Percentiles rank a stretch among this genome's conserved stretches.
These are phyloP conservation scores for Drosophila erecta DNA, from an alignment of 1,140 invertebrate genomes.

Conservation along the genomic window DNA sequence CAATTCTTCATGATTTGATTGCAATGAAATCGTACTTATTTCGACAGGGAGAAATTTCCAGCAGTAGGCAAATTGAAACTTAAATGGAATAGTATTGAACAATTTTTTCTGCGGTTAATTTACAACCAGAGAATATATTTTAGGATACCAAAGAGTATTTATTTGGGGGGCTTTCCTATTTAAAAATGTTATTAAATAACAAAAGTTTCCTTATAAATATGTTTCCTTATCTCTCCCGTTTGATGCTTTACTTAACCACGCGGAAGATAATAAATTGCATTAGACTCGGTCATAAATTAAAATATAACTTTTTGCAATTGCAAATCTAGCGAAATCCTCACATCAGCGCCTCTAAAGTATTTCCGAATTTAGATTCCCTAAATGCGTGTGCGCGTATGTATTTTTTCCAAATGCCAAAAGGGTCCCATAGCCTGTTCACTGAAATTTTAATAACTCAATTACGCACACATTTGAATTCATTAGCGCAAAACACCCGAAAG, in stretches of 20 bases:
- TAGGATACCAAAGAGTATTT: no score
- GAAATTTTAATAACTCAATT: slow-evolving; percentile 83
- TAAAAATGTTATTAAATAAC: no score
- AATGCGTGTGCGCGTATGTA: slow-evolving; percentile 9
- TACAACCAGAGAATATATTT: neutral
- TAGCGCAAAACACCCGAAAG: slow-evolving; percentile 64
- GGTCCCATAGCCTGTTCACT: slow-evolving; percentile 44
- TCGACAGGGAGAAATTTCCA: no score
- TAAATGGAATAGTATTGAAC: neutral
- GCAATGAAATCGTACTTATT: neutral
- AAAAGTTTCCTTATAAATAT: neutral
- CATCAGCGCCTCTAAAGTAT: slow-evolving; percentile 74
- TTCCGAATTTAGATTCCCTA: slow-evolving; percentile 40
- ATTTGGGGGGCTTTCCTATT: no score
- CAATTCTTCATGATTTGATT: slow-evolving; percentile 3
- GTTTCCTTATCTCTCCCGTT: neutral
- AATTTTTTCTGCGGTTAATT: neutral
- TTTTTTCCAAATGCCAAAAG: slow-evolving; percentile 13
- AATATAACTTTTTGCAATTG: slow-evolving; percentile 29
- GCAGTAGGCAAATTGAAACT: neutral
- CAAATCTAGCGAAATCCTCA: slow-evolving; percentile 39
- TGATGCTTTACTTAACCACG: neutral
- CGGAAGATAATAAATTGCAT: slow-evolving; percentile 51
- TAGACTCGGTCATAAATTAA: slow-evolving; percentile 65
- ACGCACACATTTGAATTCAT: slow-evolving; percentile 83